A percentile compares a stretch with the other conserved stretches of the same genome.
These are phyloP conservation scores for Chelonus insularis DNA, from an alignment of 1,140 invertebrate genomes.

Conservation along the genomic window DNA sequence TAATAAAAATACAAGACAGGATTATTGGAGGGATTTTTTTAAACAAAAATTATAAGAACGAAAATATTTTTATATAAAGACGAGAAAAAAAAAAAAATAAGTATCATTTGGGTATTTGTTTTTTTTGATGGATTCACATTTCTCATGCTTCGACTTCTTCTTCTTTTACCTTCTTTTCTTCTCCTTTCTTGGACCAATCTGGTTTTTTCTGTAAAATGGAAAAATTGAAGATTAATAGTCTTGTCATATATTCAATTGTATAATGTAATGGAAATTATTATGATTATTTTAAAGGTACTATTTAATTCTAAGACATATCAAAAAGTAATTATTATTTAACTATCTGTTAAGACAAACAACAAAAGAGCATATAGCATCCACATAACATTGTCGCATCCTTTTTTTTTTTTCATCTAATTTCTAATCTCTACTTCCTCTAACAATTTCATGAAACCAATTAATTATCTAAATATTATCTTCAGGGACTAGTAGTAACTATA, in stretches of 20 bases:
- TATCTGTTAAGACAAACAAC: slow-evolving; percentile 1
- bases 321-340: no score
- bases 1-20: not conserved
- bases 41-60: no score
- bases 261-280: not conserved
- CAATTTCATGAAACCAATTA: not conserved
- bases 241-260: not conserved
- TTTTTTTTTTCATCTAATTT: slow-evolving; percentile 1
- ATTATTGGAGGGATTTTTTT: not conserved
- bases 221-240: not conserved
- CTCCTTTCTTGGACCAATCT: slow-evolving; percentile 88
- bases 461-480: not conserved
- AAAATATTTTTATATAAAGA: not conserved
- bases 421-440: not conserved
- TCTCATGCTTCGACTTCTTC: slow-evolving; percentile 80
- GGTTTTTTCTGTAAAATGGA: slow-evolving; percentile 79
- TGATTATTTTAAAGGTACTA: not conserved
- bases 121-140: slow-evolving; percentile 7
- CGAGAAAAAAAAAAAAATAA: not conserved
- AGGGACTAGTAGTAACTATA: no score
- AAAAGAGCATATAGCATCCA: not conserved
- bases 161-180: slow-evolving; percentile 84
- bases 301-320: not conserved
- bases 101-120: not conserved
- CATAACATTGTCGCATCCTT: not conserved